Conservation (phyloP, 2,888 invertebrate genomes). For the Apamea anceps region DNA sequence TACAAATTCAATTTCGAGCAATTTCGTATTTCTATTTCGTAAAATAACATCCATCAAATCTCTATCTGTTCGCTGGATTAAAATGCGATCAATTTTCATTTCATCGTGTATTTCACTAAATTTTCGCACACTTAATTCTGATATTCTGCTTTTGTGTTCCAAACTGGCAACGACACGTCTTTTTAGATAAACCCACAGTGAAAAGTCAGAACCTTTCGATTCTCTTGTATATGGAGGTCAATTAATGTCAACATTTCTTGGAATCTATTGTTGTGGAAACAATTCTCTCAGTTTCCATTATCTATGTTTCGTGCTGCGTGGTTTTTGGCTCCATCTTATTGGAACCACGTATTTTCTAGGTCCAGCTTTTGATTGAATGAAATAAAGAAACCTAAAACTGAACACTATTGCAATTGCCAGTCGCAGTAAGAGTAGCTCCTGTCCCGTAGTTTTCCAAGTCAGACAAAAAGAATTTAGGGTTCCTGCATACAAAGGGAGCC, state of each 20-base stretch:
- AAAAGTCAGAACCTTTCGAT: background rate
- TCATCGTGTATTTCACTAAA: background rate
- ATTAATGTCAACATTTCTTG: background rate
- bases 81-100: background rate
- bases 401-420: background rate
- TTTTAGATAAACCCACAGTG: too few species aligned
- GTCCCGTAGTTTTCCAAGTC: background rate
- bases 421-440: background rate
- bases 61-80: background rate
- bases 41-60: background rate
- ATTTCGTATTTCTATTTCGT: background rate
- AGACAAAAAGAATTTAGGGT: background rate
- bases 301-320: background rate
- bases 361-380: background rate
- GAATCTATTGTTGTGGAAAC: background rate
- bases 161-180: background rate
- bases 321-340: background rate
- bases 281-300: background rate
- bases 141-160: background rate
- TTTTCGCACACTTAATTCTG: background rate
- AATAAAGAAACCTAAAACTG: too few species aligned
- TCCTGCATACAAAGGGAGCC: background rate
- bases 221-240: background rate
- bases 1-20: too few species aligned
- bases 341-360: background rate